Percentiles rank a stretch among this genome's conserved stretches.
Conservation (phyloP, 1,140 invertebrate genomes). For the Tetramorium alpestre region DNA sequence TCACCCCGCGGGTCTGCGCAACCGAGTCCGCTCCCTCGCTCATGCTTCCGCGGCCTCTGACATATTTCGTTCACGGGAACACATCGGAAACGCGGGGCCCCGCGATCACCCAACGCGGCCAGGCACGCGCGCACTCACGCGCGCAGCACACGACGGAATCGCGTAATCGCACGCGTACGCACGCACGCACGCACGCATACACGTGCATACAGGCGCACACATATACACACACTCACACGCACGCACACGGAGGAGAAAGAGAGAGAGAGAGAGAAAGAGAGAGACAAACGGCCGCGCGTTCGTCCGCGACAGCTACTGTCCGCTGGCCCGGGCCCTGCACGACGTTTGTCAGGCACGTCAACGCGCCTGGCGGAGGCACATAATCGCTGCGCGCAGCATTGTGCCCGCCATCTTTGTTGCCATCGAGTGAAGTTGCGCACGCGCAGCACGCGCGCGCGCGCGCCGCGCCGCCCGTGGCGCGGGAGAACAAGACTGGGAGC, state of each 20-base stretch:
- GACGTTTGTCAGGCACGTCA: constrained; percentile 56
- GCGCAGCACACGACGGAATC: constrained; percentile 29
- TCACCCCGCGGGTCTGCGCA: constrained; percentile 63
- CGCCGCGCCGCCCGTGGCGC: neutral
- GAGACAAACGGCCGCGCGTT: no score
- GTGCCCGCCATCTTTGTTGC: constrained; percentile 70
- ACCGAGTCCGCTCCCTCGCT: constrained; percentile 70
- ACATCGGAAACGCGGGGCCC: constrained; percentile 32
- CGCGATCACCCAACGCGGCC: constrained; percentile 6
- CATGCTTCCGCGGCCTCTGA: constrained; percentile 70
- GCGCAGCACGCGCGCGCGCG: neutral
- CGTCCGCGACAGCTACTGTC: neutral
- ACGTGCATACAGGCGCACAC: neutral
- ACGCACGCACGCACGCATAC: neutral
- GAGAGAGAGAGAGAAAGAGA: no score
- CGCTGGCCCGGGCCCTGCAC: neutral
- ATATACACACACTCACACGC: neutral
- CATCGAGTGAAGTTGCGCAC: constrained; percentile 37
- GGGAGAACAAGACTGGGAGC: neutral
- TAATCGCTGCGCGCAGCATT: constrained; percentile 59
- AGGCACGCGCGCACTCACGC: constrained; percentile 30
- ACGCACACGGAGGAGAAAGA: neutral
- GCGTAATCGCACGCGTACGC: constrained; percentile 15
- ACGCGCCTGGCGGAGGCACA: constrained; percentile 60
- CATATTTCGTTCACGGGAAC: constrained; percentile 63